Evolutionary conservation across 2,113 vertebrate genomes (phyloP).

Genomic region (Cyprinodon brontotheroides): DNA sequence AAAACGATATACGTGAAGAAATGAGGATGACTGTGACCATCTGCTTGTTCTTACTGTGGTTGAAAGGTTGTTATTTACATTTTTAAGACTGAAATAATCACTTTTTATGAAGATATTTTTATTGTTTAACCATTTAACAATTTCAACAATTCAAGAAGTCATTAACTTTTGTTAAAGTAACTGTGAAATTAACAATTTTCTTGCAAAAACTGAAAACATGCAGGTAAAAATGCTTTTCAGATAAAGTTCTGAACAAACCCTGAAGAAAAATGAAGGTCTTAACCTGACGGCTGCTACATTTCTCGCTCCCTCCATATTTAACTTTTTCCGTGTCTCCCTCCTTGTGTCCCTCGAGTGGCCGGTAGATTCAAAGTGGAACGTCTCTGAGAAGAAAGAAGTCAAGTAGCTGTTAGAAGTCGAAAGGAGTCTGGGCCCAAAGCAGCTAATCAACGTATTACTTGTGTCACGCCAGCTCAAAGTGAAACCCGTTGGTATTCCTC

Average conservation of each 20-base stretch:
- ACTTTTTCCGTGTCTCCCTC: conserved; percentile 6
- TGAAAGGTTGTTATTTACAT: background rate
- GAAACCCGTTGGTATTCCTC: conserved; percentile 46
- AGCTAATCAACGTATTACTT: conserved; percentile 79
- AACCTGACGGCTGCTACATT: conserved; percentile 45
- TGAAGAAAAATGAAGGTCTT: conserved; percentile 6
- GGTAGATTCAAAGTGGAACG: conserved; percentile 51
- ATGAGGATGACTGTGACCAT: background rate
- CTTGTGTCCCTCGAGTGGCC: conserved; percentile 73
- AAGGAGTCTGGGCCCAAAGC: conserved; percentile 61
- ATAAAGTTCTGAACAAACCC: too few species aligned
- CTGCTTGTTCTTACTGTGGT: background rate
- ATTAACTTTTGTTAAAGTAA: too few species aligned
- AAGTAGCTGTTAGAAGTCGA: conserved; percentile 64
- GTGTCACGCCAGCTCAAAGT: conserved; percentile 74
- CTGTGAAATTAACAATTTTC: too few species aligned
- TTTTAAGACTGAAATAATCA: too few species aligned
- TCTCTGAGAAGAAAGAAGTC: conserved; percentile 56
- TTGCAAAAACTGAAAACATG: background rate
- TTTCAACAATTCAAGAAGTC: too few species aligned
- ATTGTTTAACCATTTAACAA: too few species aligned
- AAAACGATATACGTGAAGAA: background rate
- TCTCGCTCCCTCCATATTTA: background rate
- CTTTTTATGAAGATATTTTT: background rate
- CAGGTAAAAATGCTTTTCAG: background rate